Base-by-base conservation (phyloP, 92 coral and sea anemone species). In the Actinernus sp. region DNA sequence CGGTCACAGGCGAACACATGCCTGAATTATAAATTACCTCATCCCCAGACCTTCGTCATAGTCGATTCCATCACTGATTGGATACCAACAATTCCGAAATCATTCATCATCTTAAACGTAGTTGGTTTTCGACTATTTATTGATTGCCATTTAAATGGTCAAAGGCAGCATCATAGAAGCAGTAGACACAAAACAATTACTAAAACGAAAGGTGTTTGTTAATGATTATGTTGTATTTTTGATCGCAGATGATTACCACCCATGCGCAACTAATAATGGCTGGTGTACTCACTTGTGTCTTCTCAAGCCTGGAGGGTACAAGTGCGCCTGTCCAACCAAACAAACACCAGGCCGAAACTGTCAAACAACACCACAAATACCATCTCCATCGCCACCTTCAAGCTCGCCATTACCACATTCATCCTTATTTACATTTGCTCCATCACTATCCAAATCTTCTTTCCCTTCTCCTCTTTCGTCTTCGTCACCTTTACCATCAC, bases 201-300 rank as follows among this genome's bases (percentile, higher is more conserved):
- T n/a, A n/a, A n/a, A n/a, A n/a, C n/a, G n/a, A n/a, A n/a, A n/a
- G n/a, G n/a, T n/a, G n/a, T n/a, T n/a, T n/a, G n/a, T 55, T 29
- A 7, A 24, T 55, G 18, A 13, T n/a, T 27, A 3, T 30, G 6
- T 26, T 30, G n/a, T n/a, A n/a, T n/a, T 29, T 32, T 66, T 22
- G 1, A 26, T 20, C 30, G n/a, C 19, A 37, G 45, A 49, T 39
- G 71, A 51, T 63, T 36, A 19, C 31, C 68, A 74, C 53, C 81
- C 68, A 1, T 76, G 84, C 38, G 76, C 75, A 22, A 26, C 45
- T 16, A 38, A 46, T 62, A 76, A 76, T 45, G 84, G 84, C 25
- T 76, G 84, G 84, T 76, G 84, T 23, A 65, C 84, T 14, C 84
- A 76, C 20, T 68, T 76, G 10, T 76, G 84, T 66, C 68, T 76